Conservation (phyloP, 2,797 vertebrate species). For the Etheostoma perlongum region DNA sequence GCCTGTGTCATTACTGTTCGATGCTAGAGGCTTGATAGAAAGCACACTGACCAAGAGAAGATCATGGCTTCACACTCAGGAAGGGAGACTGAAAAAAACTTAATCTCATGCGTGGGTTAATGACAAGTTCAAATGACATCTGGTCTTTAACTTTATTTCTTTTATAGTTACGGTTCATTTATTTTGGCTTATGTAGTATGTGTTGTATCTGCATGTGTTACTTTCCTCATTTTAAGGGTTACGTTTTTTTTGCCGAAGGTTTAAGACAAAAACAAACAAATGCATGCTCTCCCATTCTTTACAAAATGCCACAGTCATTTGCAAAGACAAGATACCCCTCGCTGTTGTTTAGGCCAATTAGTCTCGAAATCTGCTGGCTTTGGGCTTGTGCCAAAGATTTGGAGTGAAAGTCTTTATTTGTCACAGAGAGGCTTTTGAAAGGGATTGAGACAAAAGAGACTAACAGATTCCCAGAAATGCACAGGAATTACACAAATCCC, state of each 20-base stretch:
- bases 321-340: constrained; percentile 66
- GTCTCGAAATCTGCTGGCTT: constrained; percentile 68
- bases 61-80: constrained; percentile 32
- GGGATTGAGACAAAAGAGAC: constrained; percentile 37
- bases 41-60: constrained; percentile 23
- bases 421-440: constrained; percentile 61
- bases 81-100: constrained; percentile 10
- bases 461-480: constrained; percentile 47
- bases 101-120: constrained; percentile 6
- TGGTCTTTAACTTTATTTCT: constrained; percentile 19
- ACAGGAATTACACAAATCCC: constrained; percentile 27
- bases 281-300: constrained; percentile 32
- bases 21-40: constrained; percentile 29
- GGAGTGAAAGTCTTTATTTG: constrained; percentile 65
- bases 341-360: constrained; percentile 80
- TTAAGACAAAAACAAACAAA: constrained; percentile 54
- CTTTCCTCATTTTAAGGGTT: constrained; percentile 22
- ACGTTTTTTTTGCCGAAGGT: constrained; percentile 16
- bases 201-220: constrained; percentile 5
- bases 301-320: constrained; percentile 64
- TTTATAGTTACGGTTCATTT: constrained; percentile 11
- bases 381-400: constrained; percentile 71
- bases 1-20: constrained; percentile 28
- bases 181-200: constrained; percentile 1
- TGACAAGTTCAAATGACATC: constrained; percentile 42